Evolutionary conservation across 2,888 invertebrate species (phyloP).

Genomic region (Mesorhabditis spiculigera): DNA sequence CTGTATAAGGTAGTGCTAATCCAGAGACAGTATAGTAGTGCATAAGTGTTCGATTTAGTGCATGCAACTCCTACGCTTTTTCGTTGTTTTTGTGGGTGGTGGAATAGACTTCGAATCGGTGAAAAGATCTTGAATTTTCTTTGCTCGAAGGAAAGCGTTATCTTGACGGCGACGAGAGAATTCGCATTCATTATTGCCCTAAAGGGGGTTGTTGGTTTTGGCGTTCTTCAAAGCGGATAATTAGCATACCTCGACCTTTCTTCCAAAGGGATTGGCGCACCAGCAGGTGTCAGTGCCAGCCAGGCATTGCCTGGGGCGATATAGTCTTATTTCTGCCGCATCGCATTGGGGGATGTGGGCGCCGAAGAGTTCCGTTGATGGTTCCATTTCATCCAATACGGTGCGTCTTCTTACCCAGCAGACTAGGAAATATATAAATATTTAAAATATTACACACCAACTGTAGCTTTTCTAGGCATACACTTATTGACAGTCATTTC

Average conservation of each 20-base stretch:
- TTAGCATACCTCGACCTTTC: conserved; percentile 11
- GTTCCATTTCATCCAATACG: background rate
- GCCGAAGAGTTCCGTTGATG: conserved; percentile 1
- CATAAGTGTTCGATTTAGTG: no score
- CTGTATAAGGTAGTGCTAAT: no score
- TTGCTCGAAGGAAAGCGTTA: background rate
- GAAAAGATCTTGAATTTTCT: background rate
- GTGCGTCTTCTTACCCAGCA: background rate
- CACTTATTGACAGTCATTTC: no score
- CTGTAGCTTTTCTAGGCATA: no score
- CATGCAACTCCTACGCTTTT: no score
- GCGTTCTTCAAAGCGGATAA: no score
- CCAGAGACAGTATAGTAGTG: no score
- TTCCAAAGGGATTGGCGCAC: conserved; percentile 29
- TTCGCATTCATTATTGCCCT: conserved; percentile 6
- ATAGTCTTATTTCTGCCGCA: background rate
- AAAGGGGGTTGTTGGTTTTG: background rate
- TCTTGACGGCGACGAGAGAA: background rate
- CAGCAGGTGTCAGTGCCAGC: conserved; percentile 34
- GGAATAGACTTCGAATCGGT: background rate
- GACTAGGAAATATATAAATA: background rate
- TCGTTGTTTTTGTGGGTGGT: no score
- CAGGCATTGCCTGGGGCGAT: conserved; percentile 27
- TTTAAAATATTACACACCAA: no score
- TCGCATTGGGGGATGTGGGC: conserved; percentile 4